Evolutionary conservation across 1,140 invertebrate genomes (phyloP), one percentile per base, ranked within the genome.

Genomic region (Triops longicaudatus): DNA sequence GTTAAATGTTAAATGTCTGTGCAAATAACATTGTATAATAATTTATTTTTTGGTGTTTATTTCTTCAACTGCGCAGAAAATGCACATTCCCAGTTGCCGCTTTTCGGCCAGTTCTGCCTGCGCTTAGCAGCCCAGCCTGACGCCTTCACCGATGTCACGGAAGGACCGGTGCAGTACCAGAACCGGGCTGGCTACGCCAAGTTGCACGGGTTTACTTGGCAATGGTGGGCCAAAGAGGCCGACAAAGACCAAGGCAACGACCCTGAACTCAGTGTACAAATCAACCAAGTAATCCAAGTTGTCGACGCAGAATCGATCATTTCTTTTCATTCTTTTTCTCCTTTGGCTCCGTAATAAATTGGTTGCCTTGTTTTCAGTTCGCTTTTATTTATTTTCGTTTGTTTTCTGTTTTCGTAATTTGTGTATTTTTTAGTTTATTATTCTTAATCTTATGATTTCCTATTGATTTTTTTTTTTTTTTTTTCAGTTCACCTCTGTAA

Each of bases 61-160:
- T 44, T 76, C 71, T 72, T 43, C 42, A 28, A 63, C 31, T 78
- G 81, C 82, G 27, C 80, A 87, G 88, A 88, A 76, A 87, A 86
- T 76, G 86, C 85, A 75, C 83, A 84, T 76, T 84, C 87, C 76
- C 85, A 88, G 79, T 83, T 92, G 77, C 90, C 91, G 22, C 81
- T 92, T 26, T 92, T 92, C 82, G 91, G 90, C 11, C 89, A 91
- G 81, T 91, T 91, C 81, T 92, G 91, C 80, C 91, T 90, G 83
- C 88, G 90, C 72, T 83, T 92, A 44, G 90, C 90, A 4, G 88
- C 89, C 43, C 87, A 89, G 79, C 90, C 91, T 9, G 86, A 90
- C 73, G 90, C 88, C 82, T 82, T 89, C 22, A 83, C 84, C 28
- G 85, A 88, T 79, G 87, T 89, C 76, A 82, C 86, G 50, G 84